A percentile compares a stretch with the other conserved stretches of the same genome.
phyloP scores from a whole-genome alignment of 2,113 vertebrate genomes.

The Tyrannus savana region DNA sequence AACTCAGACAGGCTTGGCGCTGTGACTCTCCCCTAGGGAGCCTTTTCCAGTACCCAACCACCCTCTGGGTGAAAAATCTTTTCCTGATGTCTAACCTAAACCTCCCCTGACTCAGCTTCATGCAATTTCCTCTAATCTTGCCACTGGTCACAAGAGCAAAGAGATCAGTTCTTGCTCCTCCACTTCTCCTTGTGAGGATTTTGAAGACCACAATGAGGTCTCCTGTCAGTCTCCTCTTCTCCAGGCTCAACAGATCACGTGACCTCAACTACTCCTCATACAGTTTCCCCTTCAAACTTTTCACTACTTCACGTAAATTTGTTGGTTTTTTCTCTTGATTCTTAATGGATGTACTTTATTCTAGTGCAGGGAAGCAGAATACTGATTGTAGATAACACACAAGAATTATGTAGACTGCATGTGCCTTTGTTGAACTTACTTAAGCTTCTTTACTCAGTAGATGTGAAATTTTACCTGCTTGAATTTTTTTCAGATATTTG shows the following conservation, averaged over 20 bases:
- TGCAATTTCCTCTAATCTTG: background rate
- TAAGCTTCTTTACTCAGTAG: background rate
- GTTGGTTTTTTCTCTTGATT: background rate
- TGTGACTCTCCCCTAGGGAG: background rate
- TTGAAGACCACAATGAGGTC: background rate
- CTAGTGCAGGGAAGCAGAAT: background rate
- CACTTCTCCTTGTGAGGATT: background rate
- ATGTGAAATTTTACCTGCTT: background rate
- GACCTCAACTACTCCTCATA: background rate
- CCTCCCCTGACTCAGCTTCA: background rate
- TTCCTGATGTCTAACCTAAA: background rate
- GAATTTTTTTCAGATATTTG: background rate
- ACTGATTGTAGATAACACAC: background rate
- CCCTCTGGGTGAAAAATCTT: background rate
- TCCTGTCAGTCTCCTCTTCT: background rate
- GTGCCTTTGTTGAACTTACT: background rate
- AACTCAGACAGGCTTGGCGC: background rate
- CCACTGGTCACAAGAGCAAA: background rate
- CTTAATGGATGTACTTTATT: background rate
- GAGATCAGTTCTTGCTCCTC: background rate
- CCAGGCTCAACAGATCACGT: background rate
- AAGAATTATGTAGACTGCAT: background rate
- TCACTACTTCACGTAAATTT: background rate
- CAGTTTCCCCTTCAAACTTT: background rate
- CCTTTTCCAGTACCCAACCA: background rate